Conservation (phyloP, 2,888 invertebrate species). For the Aleiodes alternator region DNA sequence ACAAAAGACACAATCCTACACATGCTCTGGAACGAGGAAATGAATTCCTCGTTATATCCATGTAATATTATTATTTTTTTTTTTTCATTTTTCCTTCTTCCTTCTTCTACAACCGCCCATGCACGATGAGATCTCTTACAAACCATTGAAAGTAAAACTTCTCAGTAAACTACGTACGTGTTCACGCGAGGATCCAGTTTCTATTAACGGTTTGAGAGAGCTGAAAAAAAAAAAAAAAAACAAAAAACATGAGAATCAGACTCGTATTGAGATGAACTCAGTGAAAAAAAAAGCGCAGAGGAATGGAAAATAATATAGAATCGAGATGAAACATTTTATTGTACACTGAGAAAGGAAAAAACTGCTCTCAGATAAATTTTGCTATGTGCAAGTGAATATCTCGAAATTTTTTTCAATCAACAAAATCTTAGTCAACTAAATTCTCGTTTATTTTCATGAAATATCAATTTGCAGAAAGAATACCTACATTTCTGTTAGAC, state of each 20-base stretch:
- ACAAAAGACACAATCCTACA: not conserved
- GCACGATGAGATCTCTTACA: conserved; percentile 16
- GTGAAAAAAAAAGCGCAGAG: not conserved
- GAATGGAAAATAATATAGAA: not conserved
- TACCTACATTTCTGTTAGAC: no score
- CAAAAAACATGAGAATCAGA: not conserved
- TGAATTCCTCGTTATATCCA: conserved; percentile 7
- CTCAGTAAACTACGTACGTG: conserved; percentile 16
- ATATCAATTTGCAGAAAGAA: no score
- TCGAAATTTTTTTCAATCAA: no score
- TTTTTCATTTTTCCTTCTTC: not conserved
- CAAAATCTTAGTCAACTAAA: no score
- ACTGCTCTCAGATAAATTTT: no score
- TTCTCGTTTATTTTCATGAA: no score
- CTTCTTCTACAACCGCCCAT: not conserved
- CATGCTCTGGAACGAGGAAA: conserved; percentile 1
- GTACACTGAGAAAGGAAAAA: not conserved
- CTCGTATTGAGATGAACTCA: not conserved
- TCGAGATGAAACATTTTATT: not conserved
- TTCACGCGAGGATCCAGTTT: conserved; percentile 21
- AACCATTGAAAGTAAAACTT: conserved; percentile 15
- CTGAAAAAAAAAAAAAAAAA: not conserved
- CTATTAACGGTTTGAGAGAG: conserved; percentile 9
- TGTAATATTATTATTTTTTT: not conserved
- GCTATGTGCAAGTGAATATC: no score